A percentile compares a stretch with the other conserved stretches of the same genome.
Evolutionary conservation across 64 coral and sea anemone species (phyloP).

Genomic region (Stichodactyla helianthus): DNA sequence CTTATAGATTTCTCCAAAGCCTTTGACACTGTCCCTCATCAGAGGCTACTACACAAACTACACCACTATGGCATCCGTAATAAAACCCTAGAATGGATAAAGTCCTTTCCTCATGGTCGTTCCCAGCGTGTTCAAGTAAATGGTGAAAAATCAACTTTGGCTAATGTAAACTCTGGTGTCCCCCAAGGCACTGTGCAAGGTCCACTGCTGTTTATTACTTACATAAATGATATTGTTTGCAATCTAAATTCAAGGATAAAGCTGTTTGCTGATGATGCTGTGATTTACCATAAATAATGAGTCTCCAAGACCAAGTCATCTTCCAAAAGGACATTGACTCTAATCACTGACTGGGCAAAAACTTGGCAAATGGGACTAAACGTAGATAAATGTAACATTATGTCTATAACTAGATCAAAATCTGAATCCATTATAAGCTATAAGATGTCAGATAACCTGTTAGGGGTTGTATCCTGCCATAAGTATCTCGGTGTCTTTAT

Average conservation of each 20-base stretch:
- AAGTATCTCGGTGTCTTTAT: slow-evolving; percentile 2
- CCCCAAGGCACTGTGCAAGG: neutral
- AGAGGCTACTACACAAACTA: too few relatives aligned
- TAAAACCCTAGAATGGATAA: too few relatives aligned
- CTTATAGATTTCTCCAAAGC: too few relatives aligned
- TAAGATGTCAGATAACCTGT: neutral
- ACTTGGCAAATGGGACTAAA: neutral
- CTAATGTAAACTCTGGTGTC: neutral
- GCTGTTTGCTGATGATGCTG: neutral
- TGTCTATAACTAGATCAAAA: neutral
- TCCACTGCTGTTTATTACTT: neutral
- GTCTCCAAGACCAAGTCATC: slow-evolving; percentile 21
- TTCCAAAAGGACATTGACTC: slow-evolving; percentile 29
- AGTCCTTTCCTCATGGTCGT: neutral
- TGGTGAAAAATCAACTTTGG: neutral
- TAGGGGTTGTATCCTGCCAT: neutral
- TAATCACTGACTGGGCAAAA: slow-evolving; percentile 13
- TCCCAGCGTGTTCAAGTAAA: neutral
- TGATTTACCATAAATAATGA: slow-evolving; percentile 6
- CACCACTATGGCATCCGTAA: too few relatives aligned
- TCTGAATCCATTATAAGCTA: neutral
- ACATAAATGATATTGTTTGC: neutral
- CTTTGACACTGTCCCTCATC: too few relatives aligned
- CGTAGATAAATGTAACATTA: neutral
- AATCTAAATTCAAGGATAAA: neutral